These are phyloP conservation scores for Pongo pygmaeus DNA, from an alignment of 2,113 vertebrate species.

Conservation along the genomic window DNA sequence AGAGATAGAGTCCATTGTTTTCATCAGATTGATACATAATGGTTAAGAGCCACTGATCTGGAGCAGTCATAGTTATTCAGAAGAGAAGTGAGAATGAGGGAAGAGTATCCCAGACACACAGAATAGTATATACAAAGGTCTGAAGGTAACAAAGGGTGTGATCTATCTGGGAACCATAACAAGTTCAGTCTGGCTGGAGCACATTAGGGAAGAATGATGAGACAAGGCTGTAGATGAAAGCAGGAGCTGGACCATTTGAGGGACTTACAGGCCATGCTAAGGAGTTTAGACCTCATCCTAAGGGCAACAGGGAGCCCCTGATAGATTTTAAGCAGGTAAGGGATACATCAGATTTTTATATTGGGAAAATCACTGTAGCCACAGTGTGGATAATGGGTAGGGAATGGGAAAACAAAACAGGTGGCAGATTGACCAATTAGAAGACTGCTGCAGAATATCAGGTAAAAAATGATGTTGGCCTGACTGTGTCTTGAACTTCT, in stretches of 20 bases:
- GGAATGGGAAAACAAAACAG: background rate
- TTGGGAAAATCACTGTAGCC: background rate
- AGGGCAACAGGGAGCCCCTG: background rate
- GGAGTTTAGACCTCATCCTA: background rate
- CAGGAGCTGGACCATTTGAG: background rate
- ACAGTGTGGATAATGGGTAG: background rate
- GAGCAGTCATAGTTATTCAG: background rate
- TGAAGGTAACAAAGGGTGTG: background rate
- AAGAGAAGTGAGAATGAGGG: background rate
- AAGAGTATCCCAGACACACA: background rate
- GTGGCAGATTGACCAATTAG: background rate
- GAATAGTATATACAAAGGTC: background rate
- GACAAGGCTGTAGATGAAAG: background rate
- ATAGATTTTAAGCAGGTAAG: background rate
- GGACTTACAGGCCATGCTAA: background rate
- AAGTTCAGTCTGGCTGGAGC: background rate
- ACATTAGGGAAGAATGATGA: background rate
- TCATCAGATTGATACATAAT: background rate
- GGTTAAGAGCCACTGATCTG: background rate
- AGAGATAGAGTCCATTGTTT: background rate
- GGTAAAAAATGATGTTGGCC: background rate
- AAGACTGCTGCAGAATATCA: background rate
- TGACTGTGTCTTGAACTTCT: background rate
- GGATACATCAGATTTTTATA: background rate
- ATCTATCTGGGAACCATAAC: background rate